Percentiles rank a stretch among this genome's conserved stretches.
Conservation (phyloP, 2,797 vertebrate genomes). For the Hyperoplus immaculatus region DNA sequence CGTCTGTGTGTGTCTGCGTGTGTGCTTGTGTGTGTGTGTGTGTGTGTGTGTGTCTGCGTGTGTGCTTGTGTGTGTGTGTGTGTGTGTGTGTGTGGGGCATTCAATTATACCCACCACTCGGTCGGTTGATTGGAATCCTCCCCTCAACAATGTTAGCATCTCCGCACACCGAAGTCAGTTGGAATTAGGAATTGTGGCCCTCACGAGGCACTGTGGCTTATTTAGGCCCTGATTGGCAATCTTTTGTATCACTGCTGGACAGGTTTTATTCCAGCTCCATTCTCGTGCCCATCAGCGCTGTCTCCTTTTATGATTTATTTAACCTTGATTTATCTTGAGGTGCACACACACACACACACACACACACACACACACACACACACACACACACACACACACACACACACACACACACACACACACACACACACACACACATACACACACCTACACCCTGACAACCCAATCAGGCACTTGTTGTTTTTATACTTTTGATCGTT, state of each 20-base stretch:
- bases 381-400: slow-evolving; percentile 6
- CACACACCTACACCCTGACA: slow-evolving; percentile 23
- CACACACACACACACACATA: neutral
- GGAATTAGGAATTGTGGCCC: slow-evolving; percentile 69
- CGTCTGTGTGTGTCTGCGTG: too few species aligned
- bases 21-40: too few species aligned
- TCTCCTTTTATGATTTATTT: slow-evolving; percentile 68
- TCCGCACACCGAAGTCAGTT: slow-evolving; percentile 47
- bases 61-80: too few species aligned
- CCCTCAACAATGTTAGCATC: slow-evolving; percentile 73
- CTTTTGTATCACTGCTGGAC: slow-evolving; percentile 72
- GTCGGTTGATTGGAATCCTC: slow-evolving; percentile 73
- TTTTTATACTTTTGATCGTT: slow-evolving; percentile 42
- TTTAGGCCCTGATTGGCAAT: slow-evolving; percentile 78
- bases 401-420: neutral
- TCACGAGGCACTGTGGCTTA: slow-evolving; percentile 63
- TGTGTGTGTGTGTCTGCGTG: too few species aligned
- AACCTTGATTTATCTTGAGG: slow-evolving; percentile 66
- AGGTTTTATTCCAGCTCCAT: slow-evolving; percentile 65
- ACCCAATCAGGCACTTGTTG: slow-evolving; percentile 56
- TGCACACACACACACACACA: neutral
- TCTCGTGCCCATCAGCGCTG: slow-evolving; percentile 59
- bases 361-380: slow-evolving; percentile 29
- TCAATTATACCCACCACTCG: slow-evolving; percentile 71
- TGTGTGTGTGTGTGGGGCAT: slow-evolving; percentile 45